Percentiles rank a stretch among this genome's conserved stretches.
Conservation (phyloP, 2,888 invertebrate genomes). For the Electrophaes corylata region DNA sequence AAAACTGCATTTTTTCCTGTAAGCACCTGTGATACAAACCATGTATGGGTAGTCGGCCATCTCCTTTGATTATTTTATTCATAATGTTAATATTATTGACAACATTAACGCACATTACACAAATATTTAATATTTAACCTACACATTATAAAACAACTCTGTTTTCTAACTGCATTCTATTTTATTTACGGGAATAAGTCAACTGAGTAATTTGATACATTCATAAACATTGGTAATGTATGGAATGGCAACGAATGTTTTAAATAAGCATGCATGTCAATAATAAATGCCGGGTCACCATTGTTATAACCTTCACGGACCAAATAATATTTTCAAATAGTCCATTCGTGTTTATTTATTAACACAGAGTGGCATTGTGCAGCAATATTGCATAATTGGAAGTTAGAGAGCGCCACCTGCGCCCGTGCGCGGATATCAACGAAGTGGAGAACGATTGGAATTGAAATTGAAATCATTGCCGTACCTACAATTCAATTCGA, state of each 20-base stretch:
- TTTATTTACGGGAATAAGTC: no score
- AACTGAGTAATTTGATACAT: no score
- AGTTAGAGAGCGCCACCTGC: conserved; percentile 15
- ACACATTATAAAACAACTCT: no score
- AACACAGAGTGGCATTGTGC: conserved; percentile 1
- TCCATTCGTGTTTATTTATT: conserved; percentile 3
- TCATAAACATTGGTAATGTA: no score
- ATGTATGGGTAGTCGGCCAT: no score
- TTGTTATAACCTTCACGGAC: background rate
- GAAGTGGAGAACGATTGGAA: background rate
- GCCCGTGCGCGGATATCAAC: conserved; percentile 9
- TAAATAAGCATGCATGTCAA: background rate
- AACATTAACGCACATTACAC: no score
- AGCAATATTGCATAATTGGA: conserved; percentile 16
- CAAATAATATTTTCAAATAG: background rate
- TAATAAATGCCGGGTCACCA: background rate
- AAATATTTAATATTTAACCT: no score
- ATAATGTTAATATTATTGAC: no score
- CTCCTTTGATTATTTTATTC: no score
- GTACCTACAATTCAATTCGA: conserved; percentile 1
- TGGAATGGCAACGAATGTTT: background rate
- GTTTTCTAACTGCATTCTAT: no score
- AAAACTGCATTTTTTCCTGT: no score
- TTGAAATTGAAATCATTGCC: conserved; percentile 10
- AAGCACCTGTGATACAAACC: no score